Conservation (phyloP, 1,140 invertebrate species). For the Eriocheir sinensis region DNA sequence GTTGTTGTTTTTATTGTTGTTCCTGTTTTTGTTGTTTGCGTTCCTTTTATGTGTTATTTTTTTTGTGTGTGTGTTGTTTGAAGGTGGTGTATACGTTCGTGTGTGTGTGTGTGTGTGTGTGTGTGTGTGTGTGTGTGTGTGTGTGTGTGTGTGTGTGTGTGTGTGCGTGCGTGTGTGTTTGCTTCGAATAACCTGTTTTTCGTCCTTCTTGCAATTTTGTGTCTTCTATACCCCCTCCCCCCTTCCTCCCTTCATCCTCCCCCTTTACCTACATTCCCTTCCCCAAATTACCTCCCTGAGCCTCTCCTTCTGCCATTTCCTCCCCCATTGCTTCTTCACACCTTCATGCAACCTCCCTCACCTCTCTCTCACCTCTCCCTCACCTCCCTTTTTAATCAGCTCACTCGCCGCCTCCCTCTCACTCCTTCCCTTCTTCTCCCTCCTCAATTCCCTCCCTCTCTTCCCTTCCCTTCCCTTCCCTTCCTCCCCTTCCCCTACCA, state of each 20-base stretch:
- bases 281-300: no score
- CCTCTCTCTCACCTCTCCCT: not conserved
- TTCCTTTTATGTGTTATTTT: no score
- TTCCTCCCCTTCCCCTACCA: not conserved
- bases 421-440: not conserved
- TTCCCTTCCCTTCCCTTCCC: not conserved
- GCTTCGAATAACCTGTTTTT: not conserved
- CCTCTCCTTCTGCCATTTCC: no score
- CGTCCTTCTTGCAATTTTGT: not conserved
- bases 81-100: not conserved
- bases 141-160: not conserved
- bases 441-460: no score
- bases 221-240: not conserved
- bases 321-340: not conserved
- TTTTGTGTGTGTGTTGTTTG: no score
- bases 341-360: no score
- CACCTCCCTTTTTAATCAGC: no score
- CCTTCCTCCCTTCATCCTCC: not conserved
- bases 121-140: constrained; percentile 19
- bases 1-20: no score
- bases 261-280: not conserved
- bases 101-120: constrained; percentile 22
- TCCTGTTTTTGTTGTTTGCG: no score
- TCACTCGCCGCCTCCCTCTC: no score
- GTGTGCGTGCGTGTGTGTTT: no score